phyloP scores from a whole-genome alignment of 2,797 vertebrate genomes.

The Hypotaenidia philippensis region DNA sequence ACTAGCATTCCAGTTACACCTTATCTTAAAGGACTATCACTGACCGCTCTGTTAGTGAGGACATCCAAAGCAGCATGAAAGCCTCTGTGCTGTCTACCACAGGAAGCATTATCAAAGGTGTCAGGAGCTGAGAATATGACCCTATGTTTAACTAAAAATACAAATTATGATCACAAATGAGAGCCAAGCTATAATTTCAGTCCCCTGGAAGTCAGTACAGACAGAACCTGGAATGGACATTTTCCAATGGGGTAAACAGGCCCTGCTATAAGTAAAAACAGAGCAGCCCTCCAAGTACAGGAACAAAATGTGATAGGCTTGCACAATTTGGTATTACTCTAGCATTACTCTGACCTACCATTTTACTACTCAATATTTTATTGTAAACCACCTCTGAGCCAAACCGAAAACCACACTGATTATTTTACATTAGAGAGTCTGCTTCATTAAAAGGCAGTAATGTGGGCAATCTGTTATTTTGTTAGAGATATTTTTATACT shows the following conservation, averaged over 20 bases:
- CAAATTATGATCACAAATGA: background rate
- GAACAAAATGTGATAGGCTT: slow-evolving; percentile 25
- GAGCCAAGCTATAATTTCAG: background rate
- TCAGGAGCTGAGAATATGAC: background rate
- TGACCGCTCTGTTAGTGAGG: background rate
- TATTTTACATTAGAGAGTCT: slow-evolving; percentile 43
- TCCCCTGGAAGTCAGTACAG: background rate
- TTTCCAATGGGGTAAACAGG: background rate
- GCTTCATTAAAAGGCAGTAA: slow-evolving; percentile 44
- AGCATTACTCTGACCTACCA: slow-evolving; percentile 25
- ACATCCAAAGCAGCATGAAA: background rate
- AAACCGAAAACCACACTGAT: slow-evolving; percentile 24
- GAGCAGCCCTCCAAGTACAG: background rate
- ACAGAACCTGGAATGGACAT: background rate
- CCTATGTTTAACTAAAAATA: background rate
- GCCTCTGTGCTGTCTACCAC: background rate
- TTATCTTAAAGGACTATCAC: background rate
- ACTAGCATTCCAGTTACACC: background rate
- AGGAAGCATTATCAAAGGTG: background rate
- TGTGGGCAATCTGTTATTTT: slow-evolving; percentile 14
- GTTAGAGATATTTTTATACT: slow-evolving; percentile 21
- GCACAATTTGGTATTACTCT: background rate
- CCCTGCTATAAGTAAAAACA: background rate
- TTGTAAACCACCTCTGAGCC: slow-evolving; percentile 24
- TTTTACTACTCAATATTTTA: slow-evolving; percentile 44